Conservation (phyloP, 1,140 invertebrate species). For the Conus ventricosus region DNA sequence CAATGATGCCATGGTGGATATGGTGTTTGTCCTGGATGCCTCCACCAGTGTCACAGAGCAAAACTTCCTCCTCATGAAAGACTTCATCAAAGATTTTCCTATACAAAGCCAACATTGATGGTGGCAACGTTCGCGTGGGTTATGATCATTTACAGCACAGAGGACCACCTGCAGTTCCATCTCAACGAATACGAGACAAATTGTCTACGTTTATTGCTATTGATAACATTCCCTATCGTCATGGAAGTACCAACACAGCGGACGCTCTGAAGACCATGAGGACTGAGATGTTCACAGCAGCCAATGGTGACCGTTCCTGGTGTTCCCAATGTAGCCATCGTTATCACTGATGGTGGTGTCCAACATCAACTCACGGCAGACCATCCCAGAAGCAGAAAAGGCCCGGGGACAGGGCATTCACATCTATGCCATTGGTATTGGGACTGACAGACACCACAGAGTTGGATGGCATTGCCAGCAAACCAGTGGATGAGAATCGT, state of each 20-base stretch:
- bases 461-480: constrained; percentile 52
- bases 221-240: constrained; percentile 54
- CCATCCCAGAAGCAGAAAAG: constrained; percentile 60
- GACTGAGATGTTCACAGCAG: constrained; percentile 54
- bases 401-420: constrained; percentile 55
- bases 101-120: constrained; percentile 53
- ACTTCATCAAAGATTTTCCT: constrained; percentile 62
- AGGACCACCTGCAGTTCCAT: constrained; percentile 52
- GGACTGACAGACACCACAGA: constrained; percentile 56
- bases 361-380: constrained; percentile 64
- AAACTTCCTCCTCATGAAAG: constrained; percentile 62
- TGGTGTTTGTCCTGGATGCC: constrained; percentile 68
- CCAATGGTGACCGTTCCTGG: constrained; percentile 55
- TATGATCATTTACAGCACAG: constrained; percentile 60
- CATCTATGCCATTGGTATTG: constrained; percentile 65
- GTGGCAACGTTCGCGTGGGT: constrained; percentile 54
- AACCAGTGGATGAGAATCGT: constrained; percentile 42
- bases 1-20: constrained; percentile 47
- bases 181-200: constrained; percentile 54
- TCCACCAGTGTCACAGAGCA: constrained; percentile 62
- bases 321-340: constrained; percentile 54
- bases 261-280: constrained; percentile 56
- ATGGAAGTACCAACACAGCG: constrained; percentile 63
- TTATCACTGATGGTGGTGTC: constrained; percentile 64
- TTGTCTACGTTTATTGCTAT: constrained; percentile 51